Evolutionary conservation across 2,797 vertebrate genomes (phyloP).

Genomic region (Hemitrygon akajei): DNA sequence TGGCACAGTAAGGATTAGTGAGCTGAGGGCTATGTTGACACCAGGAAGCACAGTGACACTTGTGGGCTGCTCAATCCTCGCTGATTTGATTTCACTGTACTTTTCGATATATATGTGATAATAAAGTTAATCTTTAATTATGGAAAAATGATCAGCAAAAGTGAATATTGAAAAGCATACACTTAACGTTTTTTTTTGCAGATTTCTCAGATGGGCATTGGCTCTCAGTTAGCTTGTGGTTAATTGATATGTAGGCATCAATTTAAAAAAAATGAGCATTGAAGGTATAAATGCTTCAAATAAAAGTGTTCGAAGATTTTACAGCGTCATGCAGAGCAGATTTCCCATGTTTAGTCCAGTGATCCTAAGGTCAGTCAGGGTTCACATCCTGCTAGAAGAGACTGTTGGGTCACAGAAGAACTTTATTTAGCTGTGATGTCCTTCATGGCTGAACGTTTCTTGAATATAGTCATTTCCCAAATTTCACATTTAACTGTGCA

Average conservation of each 20-base stretch:
- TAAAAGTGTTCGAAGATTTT: neutral
- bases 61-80: no score
- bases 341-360: neutral
- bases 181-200: neutral
- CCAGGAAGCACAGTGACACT: no score
- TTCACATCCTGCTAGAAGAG: neutral
- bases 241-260: neutral
- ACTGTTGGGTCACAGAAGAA: neutral
- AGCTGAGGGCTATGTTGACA: no score
- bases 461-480: neutral
- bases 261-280: neutral
- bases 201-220: constrained; percentile 47
- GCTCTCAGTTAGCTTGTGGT: neutral
- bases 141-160: constrained; percentile 46
- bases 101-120: no score
- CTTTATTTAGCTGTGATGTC: neutral
- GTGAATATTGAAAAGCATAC: constrained; percentile 38
- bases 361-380: neutral
- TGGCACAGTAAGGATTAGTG: no score
- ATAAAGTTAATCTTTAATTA: constrained; percentile 41
- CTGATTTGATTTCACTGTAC: no score
- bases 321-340: neutral
- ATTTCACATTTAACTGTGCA: no score
- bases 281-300: neutral
- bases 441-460: neutral